Base-by-base conservation (phyloP, 2,797 vertebrate species). In the Acanthiza pusilla region DNA sequence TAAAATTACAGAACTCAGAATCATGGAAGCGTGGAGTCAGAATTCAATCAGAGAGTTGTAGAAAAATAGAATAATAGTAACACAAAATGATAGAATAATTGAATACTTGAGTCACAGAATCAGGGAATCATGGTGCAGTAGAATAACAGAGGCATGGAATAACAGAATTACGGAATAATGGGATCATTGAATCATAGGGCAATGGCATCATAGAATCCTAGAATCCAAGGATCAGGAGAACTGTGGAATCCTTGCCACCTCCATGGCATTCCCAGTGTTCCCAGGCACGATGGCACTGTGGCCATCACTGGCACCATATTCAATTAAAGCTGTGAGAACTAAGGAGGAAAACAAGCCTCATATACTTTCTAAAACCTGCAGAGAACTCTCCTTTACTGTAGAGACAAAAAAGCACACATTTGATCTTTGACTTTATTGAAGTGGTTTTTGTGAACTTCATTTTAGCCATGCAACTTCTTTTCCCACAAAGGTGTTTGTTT, bases 131-230 rank as follows among this genome's bases (percentile, higher is more conserved):
- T 5, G 16, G 21, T 20, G 29, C 9, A 7, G 6, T 10, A 29
- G 34, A 55, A 3, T 34, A 65, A 34, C 0, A 48, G 50, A 40
- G 30, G 16, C 6, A 16, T 5, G 20, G 13, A 65, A 9, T 40
- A n/a, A 21, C 5, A 65, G 19, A 40, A 12, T 30, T 55, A 23
- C 20, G 16, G 34, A 48, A 63, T 25, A 18, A 48, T 29, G 13
- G 48, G 54, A 29, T 10, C 8, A 40, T 29, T 55, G 45, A 63
- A 23, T 55, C 0, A 0, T 16, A n/a, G 16, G 48, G 2, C 11
- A 47, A 47, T 11, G 13, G 11, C 30, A 29, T 16, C 19, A 29
- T 2, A 40, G 42, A 40, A 47, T 32, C 29, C 48, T 29, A 16
- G 10, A 55, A 23, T 16, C 16, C 73, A 40, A 16, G 30, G 8